A percentile compares a stretch with the other conserved stretches of the same genome.
phyloP scores from a whole-genome alignment of 2,888 invertebrate genomes.

The Ariolimax columbianus region DNA sequence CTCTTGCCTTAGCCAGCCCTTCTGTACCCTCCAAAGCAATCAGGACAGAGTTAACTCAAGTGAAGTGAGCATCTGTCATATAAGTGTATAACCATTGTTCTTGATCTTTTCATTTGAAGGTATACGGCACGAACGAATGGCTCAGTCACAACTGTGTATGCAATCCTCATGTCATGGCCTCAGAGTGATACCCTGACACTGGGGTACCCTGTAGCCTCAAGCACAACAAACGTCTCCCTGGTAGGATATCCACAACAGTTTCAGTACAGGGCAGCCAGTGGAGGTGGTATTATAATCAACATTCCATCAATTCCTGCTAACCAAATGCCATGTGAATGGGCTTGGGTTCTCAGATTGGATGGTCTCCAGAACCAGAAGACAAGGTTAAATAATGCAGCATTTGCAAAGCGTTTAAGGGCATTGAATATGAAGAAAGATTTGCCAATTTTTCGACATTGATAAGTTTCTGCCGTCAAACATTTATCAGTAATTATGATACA shows the following conservation, averaged over 20 bases:
- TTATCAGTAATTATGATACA: too few relatives aligned
- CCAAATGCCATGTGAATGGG: constrained; percentile 65
- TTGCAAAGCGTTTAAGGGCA: constrained; percentile 10
- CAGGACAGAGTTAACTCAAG: too few relatives aligned
- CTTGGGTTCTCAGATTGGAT: constrained; percentile 67
- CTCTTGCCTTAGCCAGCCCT: too few relatives aligned
- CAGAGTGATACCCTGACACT: constrained; percentile 81
- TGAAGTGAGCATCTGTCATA: too few relatives aligned
- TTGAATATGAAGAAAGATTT: constrained; percentile 29
- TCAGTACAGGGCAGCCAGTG: constrained; percentile 22
- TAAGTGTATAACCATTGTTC: too few relatives aligned
- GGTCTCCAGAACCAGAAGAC: constrained; percentile 52
- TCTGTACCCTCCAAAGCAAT: too few relatives aligned
- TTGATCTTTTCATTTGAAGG: constrained; percentile 51
- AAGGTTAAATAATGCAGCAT: neutral
- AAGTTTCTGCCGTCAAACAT: neutral
- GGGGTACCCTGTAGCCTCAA: constrained; percentile 77
- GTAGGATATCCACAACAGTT: constrained; percentile 79
- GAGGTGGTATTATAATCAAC: constrained; percentile 61
- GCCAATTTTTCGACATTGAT: neutral
- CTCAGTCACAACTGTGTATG: constrained; percentile 82
- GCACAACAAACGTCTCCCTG: constrained; percentile 78
- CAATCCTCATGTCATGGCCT: constrained; percentile 86
- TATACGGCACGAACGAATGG: constrained; percentile 57
- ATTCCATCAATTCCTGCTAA: constrained; percentile 62